Percentiles rank a stretch among this genome's conserved stretches.
These are phyloP conservation scores for Amiota mariae DNA, from an alignment of 2,888 invertebrate genomes.

Conservation along the genomic window DNA sequence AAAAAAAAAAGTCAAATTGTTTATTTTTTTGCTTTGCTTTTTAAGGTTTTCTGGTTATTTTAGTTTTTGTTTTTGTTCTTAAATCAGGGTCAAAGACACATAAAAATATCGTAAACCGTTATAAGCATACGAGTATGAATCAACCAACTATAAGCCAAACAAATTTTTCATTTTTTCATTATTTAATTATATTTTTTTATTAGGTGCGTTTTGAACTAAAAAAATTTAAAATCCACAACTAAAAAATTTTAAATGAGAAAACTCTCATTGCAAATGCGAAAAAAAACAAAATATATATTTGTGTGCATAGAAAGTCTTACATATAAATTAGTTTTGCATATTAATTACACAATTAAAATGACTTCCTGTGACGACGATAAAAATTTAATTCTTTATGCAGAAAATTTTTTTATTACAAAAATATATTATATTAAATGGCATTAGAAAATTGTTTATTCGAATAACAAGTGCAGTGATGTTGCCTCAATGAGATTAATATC, in stretches of 20 bases:
- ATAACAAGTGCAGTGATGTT: too few species aligned
- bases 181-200: background rate
- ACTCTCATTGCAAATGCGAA: background rate
- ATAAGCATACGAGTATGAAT: background rate
- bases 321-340: slow-evolving; percentile 57
- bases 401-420: too few species aligned
- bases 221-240: too few species aligned
- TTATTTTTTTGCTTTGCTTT: background rate
- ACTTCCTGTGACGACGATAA: background rate
- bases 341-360: slow-evolving; percentile 60
- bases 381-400: too few species aligned
- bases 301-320: slow-evolving; percentile 46
- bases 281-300: background rate
- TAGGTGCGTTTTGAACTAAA: background rate
- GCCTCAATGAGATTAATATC: too few species aligned
- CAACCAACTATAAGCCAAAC: background rate
- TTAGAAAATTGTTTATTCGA: too few species aligned
- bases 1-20: slow-evolving; percentile 7
- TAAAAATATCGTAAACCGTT: background rate
- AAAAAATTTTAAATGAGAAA: background rate
- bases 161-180: slow-evolving; percentile 15
- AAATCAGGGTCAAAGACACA: slow-evolving; percentile 10
- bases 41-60: background rate
- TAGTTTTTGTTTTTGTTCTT: background rate
- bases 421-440: too few species aligned